phyloP scores from a whole-genome alignment of 2,113 vertebrate genomes.

The Dolichallabes microphthalmus region DNA sequence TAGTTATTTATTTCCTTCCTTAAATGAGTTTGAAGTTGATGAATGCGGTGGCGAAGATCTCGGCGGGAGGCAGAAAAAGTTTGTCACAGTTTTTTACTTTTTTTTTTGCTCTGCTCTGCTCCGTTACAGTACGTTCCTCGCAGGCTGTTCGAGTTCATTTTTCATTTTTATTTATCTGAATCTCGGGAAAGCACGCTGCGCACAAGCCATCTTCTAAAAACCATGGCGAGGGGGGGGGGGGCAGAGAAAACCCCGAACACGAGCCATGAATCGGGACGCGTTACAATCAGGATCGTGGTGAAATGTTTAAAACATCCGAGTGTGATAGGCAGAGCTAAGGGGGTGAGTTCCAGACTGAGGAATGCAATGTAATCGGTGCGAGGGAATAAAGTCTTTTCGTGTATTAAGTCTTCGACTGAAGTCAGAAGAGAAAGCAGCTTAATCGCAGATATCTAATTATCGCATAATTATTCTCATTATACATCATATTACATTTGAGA shows the following conservation, averaged over 20 bases:
- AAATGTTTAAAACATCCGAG: neutral
- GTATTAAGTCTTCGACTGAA: too few species aligned
- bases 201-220: neutral
- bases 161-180: neutral
- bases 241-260: neutral
- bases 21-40: constrained; percentile 3
- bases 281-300: neutral
- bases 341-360: neutral
- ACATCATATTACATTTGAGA: neutral
- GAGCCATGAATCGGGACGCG: neutral
- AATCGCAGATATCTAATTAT: neutral
- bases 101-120: neutral
- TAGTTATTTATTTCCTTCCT: neutral
- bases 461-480: neutral
- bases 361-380: neutral
- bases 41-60: constrained; percentile 14
- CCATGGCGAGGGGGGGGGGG: neutral
- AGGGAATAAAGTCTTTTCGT: neutral
- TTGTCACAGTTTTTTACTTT: neutral
- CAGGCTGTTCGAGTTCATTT: constrained; percentile 22
- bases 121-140: too few species aligned
- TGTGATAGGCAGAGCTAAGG: neutral
- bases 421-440: neutral
- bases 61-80: neutral
- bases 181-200: neutral